Evolutionary conservation across 2,113 vertebrate species (phyloP), one percentile per base, ranked within the genome.

Genomic region (Symphodus melops): DNA sequence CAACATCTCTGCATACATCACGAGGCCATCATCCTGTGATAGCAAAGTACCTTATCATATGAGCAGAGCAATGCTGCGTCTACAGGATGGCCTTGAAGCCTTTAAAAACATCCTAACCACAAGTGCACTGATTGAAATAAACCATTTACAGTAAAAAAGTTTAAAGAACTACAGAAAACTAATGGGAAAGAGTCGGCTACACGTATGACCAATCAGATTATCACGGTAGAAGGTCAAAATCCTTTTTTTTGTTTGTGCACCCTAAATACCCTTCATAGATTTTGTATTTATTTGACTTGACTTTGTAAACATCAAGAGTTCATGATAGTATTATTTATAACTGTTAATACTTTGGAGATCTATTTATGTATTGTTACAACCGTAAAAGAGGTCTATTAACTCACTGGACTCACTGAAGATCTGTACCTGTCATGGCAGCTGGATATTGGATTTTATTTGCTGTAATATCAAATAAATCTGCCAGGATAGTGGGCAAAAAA

Each of bases 391-490:
- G 49, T 86, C 48, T 57, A 54, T 37, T 0, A 0, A 66, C 75
- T 33, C 44, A 59, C 42, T 44, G 57, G 66, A 68, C 56, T 79
- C 54, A 68, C 52, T 36, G 51, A 84, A 33, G 12, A 78, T 75
- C 52, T 76, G 58, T 72, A 78, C 36, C 21, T 77, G 67, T 76
- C 75, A 42, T 51, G 69, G 76, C 76, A 86, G 77, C 71, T 84
- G 76, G 42, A 68, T 79, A 56, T 63, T 58, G 21, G 53, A 75
- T 77, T 74, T 68, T 42, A 74, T 90, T 86, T 91, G 69, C 56
- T 17, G 9, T 62, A 70, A 63, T 64, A 80, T 72, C 70, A 68
- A 95, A 92, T 94, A 94, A 94, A 94, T 49, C 81, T 86, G 88
- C 82, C 85, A 87, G 82, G 74, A 74, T 69, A 64, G 74, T 46